Conservation (phyloP, 1,140 invertebrate species). For the Brachionus angularis region DNA sequence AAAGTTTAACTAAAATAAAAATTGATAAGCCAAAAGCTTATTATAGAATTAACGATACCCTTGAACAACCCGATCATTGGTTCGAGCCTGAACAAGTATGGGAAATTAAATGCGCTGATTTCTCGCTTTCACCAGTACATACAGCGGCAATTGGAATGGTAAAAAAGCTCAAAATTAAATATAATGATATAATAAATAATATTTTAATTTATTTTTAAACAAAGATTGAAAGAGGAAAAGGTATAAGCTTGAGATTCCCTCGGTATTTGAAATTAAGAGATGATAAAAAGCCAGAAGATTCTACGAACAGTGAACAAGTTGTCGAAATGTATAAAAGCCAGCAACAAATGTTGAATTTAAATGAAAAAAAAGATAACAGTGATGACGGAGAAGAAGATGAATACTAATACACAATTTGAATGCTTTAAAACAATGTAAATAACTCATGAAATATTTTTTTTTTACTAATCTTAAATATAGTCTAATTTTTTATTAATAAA, state of each 20-base stretch:
- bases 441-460: too few relatives aligned
- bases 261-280: conserved; percentile 84
- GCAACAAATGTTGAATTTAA: conserved; percentile 39
- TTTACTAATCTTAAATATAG: too few relatives aligned
- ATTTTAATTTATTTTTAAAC: conserved; percentile 45
- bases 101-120: conserved; percentile 97
- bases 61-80: conserved; percentile 81
- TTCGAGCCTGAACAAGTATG: conserved; percentile 86
- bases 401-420: too few relatives aligned
- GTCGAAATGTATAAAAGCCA: conserved; percentile 41
- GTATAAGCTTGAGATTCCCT: conserved; percentile 92
- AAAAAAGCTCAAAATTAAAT: too few relatives aligned
- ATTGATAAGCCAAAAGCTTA: conserved; percentile 75
- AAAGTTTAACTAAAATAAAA: conserved; percentile 61
- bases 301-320: conserved; percentile 83
- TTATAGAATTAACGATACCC: conserved; percentile 69
- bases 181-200: not conserved
- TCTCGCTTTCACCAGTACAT: conserved; percentile 91
- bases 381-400: conserved; percentile 16
- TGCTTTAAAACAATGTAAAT: too few relatives aligned
- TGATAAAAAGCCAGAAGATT: conserved; percentile 87
- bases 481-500: too few relatives aligned
- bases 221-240: conserved; percentile 79
- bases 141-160: conserved; percentile 80
- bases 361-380: conserved; percentile 8